These are phyloP conservation scores for Limanda limanda DNA, from an alignment of 2,113 vertebrate genomes.

Conservation along the genomic window DNA sequence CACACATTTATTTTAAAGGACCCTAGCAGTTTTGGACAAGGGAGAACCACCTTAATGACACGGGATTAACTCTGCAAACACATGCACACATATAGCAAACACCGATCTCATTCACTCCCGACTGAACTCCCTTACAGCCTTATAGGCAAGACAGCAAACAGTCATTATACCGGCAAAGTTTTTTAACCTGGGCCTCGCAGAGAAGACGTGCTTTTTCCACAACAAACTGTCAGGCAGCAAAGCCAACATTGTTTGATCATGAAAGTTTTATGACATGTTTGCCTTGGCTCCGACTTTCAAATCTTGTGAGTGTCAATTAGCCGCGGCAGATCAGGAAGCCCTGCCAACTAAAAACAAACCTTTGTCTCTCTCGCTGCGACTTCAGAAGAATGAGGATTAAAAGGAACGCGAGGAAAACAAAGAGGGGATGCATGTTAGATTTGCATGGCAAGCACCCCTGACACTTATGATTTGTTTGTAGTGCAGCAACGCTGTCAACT, in stretches of 20 bases:
- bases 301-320: conserved; percentile 75
- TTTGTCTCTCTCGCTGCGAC: conserved; percentile 59
- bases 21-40: conserved; percentile 13
- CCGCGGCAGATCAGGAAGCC: conserved; percentile 64
- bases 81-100: conserved; percentile 10
- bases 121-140: neutral
- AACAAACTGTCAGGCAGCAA: conserved; percentile 45
- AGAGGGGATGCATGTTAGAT: conserved; percentile 48
- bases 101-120: conserved; percentile 9
- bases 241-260: conserved; percentile 67
- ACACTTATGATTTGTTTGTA: conserved; percentile 67
- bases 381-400: conserved; percentile 67
- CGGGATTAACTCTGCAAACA: conserved; percentile 25
- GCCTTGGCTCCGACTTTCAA: conserved; percentile 60
- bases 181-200: conserved; percentile 36
- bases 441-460: conserved; percentile 56
- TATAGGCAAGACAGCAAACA: conserved; percentile 26
- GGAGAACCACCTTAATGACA: conserved; percentile 29
- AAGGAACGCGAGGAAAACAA: conserved; percentile 59
- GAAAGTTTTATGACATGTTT: conserved; percentile 70
- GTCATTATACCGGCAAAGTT: conserved; percentile 48
- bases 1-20: conserved; percentile 10
- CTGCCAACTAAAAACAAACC: conserved; percentile 67
- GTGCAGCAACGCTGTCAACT: conserved; percentile 20
- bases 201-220: conserved; percentile 8